Conservation (phyloP, 2,888 invertebrate genomes). For the Homarus gammarus region DNA sequence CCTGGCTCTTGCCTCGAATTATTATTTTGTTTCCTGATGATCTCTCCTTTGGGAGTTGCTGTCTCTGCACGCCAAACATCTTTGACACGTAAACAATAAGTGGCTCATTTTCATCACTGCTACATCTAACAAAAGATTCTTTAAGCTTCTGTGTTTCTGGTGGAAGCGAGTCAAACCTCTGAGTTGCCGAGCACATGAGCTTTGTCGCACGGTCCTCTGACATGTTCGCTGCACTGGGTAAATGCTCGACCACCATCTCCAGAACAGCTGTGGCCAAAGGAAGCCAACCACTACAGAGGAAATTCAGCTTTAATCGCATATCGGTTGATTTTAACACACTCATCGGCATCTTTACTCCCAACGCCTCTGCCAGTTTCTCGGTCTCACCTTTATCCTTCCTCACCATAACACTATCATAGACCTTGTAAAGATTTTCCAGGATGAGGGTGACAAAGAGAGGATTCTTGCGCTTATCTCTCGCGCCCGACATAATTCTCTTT, state of each 20-base stretch:
- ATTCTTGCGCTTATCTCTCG: slow-evolving; percentile 94
- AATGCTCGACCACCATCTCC: slow-evolving; percentile 87
- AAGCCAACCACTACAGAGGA: slow-evolving; percentile 92
- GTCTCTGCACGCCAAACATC: slow-evolving; percentile 82
- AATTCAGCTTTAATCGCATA: slow-evolving; percentile 87
- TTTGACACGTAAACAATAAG: slow-evolving; percentile 90
- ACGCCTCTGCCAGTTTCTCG: slow-evolving; percentile 85
- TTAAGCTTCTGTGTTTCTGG: slow-evolving; percentile 86
- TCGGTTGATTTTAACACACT: slow-evolving; percentile 88
- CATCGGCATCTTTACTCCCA: slow-evolving; percentile 87
- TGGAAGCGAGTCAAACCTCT: slow-evolving; percentile 85
- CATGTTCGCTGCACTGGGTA: slow-evolving; percentile 91
- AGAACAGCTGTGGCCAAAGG: slow-evolving; percentile 91
- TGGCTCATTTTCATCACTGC: slow-evolving; percentile 84
- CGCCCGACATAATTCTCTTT: slow-evolving; percentile 91
- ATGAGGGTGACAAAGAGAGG: slow-evolving; percentile 95
- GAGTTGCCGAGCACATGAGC: slow-evolving; percentile 87
- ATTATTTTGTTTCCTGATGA: slow-evolving; percentile 87
- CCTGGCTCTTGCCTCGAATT: slow-evolving; percentile 78
- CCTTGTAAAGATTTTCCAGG: slow-evolving; percentile 88
- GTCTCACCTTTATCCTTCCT: slow-evolving; percentile 88
- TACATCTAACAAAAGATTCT: slow-evolving; percentile 85
- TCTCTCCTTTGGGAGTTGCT: slow-evolving; percentile 88
- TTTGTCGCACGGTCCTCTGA: slow-evolving; percentile 88
- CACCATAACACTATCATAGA: slow-evolving; percentile 90